phyloP scores from a whole-genome alignment of 2,888 invertebrate genomes.

The Hydrotaea diabolus region DNA sequence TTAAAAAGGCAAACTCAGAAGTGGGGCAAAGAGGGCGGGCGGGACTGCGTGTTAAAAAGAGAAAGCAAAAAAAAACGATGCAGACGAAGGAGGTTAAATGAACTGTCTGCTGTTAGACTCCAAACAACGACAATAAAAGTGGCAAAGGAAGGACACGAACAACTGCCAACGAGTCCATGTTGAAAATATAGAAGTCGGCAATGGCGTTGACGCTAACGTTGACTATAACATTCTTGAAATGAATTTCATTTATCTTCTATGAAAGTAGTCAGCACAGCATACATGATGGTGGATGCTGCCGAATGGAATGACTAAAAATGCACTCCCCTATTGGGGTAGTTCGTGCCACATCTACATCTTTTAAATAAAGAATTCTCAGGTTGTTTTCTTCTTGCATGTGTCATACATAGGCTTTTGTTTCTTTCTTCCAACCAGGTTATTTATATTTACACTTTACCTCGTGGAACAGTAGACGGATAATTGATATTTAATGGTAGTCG shows the following conservation, averaged over 20 bases:
- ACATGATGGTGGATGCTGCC: conserved; percentile 56
- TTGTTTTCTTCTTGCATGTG: conserved; percentile 11
- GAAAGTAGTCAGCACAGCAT: too few species aligned
- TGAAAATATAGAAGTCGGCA: conserved; percentile 40
- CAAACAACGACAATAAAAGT: too few species aligned
- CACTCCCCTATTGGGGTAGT: background rate
- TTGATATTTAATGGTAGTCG: too few species aligned
- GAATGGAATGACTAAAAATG: conserved; percentile 11
- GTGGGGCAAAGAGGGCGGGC: conserved; percentile 27
- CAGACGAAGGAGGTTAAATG: conserved; percentile 44
- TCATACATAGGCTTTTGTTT: background rate
- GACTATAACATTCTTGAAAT: conserved; percentile 26
- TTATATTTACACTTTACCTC: background rate
- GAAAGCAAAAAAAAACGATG: background rate
- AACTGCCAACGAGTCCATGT: background rate
- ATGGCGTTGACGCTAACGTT: conserved; percentile 12
- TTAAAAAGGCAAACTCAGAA: conserved; percentile 39
- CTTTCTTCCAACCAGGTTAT: background rate
- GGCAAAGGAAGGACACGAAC: conserved; percentile 7
- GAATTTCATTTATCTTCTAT: conserved; percentile 16
- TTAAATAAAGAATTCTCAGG: conserved; percentile 56
- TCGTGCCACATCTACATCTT: conserved; percentile 28
- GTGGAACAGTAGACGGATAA: background rate
- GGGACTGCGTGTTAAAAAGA: conserved; percentile 42
- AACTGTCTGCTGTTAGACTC: conserved; percentile 52